Conservation (phyloP, 2,113 vertebrate species). For the Coregonus clupeaformis region DNA sequence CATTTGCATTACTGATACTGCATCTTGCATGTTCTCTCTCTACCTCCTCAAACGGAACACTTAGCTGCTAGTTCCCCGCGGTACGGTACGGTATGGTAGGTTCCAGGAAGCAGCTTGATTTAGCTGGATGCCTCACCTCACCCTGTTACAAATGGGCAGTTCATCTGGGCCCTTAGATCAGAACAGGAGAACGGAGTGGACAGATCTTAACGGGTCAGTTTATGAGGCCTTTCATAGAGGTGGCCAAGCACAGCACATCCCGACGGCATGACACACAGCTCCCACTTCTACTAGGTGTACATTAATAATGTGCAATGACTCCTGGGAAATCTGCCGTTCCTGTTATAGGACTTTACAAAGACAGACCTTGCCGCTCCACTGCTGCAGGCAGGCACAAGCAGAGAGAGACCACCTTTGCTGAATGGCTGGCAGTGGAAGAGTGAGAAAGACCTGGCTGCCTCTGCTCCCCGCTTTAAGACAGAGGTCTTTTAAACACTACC, state of each 20-base stretch:
- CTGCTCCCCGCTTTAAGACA: neutral
- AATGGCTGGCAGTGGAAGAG: neutral
- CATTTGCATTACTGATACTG: constrained; percentile 30
- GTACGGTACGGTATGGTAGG: neutral
- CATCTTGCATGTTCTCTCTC: constrained; percentile 20
- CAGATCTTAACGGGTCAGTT: constrained; percentile 1
- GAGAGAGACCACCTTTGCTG: constrained; percentile 23
- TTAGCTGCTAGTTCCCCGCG: neutral
- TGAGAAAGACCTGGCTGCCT: neutral
- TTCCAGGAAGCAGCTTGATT: no score
- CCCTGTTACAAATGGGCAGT: neutral
- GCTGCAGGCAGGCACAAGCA: no score
- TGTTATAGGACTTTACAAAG: constrained; percentile 19
- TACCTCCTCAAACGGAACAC: constrained; percentile 2
- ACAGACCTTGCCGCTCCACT: no score
- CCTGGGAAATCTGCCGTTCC: constrained; percentile 60
- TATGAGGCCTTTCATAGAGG: constrained; percentile 24
- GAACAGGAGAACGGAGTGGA: neutral
- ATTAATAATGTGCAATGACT: constrained; percentile 51
- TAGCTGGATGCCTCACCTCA: neutral
- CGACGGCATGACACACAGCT: neutral
- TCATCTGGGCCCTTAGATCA: neutral
- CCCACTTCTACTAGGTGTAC: constrained; percentile 40
- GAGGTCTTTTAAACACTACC: constrained; percentile 58
- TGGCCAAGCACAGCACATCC: neutral